A percentile compares a stretch with the other conserved stretches of the same genome.
These are phyloP conservation scores for Xiphorhynchus elegans DNA, from an alignment of 2,113 vertebrate species.

Conservation along the genomic window DNA sequence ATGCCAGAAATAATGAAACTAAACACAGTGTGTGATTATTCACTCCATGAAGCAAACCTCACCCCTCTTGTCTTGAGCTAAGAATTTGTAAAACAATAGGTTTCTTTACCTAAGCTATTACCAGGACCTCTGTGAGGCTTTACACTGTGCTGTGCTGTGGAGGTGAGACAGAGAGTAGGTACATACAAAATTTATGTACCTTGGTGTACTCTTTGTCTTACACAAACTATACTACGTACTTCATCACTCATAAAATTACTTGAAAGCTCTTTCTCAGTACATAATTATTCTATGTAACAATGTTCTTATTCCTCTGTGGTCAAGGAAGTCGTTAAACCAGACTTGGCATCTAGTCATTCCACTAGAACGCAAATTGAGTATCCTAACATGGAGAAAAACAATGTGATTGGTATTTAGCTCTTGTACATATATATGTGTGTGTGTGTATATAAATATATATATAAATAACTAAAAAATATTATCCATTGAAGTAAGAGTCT, in stretches of 20 bases:
- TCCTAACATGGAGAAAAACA: not conserved
- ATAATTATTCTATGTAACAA: not conserved
- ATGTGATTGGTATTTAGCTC: not conserved
- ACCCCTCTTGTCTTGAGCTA: not conserved
- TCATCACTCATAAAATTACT: not conserved
- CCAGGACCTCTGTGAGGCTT: not conserved
- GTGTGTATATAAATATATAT: not conserved
- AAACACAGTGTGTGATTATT: not conserved
- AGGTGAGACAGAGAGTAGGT: not conserved
- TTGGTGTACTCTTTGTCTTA: accelerated
- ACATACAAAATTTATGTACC: not conserved
- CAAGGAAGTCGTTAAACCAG: not conserved
- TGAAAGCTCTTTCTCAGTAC: not conserved
- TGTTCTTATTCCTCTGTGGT: not conserved
- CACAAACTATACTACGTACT: not conserved
- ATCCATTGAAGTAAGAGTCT: not conserved
- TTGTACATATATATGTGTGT: accelerated
- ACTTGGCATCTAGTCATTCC: not conserved
- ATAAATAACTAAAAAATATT: not conserved
- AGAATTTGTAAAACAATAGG: not conserved
- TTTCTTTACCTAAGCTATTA: not conserved
- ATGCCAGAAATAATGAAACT: not conserved
- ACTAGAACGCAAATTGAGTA: not conserved
- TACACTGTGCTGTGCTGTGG: not conserved
- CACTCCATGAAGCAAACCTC: not conserved